phyloP scores from a whole-genome alignment of 2,797 vertebrate genomes.

The Benthosema pterotum region DNA sequence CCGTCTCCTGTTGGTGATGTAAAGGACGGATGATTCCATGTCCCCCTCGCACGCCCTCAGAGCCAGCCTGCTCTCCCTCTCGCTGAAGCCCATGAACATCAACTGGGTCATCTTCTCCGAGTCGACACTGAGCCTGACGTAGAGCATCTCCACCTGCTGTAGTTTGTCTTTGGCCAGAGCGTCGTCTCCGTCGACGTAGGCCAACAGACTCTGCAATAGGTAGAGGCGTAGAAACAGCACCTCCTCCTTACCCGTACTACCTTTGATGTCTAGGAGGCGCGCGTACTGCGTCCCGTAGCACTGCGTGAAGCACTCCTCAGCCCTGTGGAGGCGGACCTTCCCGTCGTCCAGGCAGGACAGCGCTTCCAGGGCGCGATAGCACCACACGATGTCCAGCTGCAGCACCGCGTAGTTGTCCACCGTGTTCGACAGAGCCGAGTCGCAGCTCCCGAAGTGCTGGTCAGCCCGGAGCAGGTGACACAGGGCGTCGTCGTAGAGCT shows the following conservation, averaged over 20 bases:
- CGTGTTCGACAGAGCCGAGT: conserved; percentile 80
- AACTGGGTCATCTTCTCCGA: conserved; percentile 84
- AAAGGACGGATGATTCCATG: conserved; percentile 82
- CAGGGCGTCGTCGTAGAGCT: conserved; percentile 68
- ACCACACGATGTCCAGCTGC: conserved; percentile 97
- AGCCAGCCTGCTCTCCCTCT: conserved; percentile 90
- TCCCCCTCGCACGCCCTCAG: conserved; percentile 90
- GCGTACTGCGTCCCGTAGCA: conserved; percentile 91
- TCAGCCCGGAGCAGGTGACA: no score
- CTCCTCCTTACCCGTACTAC: conserved; percentile 91
- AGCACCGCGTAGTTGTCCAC: conserved; percentile 95
- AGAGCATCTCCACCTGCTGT: conserved; percentile 82
- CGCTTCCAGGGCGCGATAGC: conserved; percentile 87
- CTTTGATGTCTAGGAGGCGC: conserved; percentile 90
- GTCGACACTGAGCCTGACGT: conserved; percentile 82
- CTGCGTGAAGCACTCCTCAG: conserved; percentile 86
- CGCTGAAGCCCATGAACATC: conserved; percentile 85
- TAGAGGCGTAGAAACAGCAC: conserved; percentile 92
- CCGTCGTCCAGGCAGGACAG: conserved; percentile 89
- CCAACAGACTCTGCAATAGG: conserved; percentile 91
- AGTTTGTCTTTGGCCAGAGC: conserved; percentile 82
- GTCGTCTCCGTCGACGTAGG: conserved; percentile 87
- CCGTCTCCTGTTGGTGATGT: conserved; percentile 87
- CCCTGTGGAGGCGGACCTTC: conserved; percentile 81
- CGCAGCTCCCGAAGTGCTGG: conserved; percentile 74